Evolutionary conservation across 2,888 invertebrate species (phyloP).

Genomic region (Sarcophaga subvicina): DNA sequence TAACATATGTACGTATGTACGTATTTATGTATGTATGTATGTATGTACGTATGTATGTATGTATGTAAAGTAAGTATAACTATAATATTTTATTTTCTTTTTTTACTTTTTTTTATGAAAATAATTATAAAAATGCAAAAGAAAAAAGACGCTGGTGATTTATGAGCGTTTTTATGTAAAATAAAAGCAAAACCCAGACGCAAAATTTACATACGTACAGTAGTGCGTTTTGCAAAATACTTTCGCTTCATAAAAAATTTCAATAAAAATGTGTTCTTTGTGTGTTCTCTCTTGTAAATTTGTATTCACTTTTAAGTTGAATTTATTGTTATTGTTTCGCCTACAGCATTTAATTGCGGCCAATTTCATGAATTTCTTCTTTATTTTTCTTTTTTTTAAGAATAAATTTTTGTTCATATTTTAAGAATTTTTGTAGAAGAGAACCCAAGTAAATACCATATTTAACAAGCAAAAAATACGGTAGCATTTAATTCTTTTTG

Average conservation of each 20-base stretch:
- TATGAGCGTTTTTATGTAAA: not conserved
- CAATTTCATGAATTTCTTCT: not conserved
- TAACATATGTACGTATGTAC: too few relatives aligned
- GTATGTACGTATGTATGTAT: too few relatives aligned
- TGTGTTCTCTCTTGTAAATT: not conserved
- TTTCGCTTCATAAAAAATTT: constrained; percentile 11
- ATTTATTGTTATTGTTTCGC: not conserved
- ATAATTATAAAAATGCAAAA: constrained; percentile 24
- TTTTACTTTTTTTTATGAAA: constrained; percentile 14
- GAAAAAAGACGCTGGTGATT: constrained; percentile 13
- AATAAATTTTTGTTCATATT: too few relatives aligned
- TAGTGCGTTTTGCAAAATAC: constrained; percentile 11
- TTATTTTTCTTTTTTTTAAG: too few relatives aligned
- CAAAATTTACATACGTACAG: not conserved
- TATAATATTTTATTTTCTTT: not conserved
- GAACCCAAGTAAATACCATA: too few relatives aligned
- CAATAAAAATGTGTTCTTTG: constrained; percentile 10
- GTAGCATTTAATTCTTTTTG: not conserved
- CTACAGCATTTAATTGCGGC: not conserved
- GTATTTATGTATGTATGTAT: too few relatives aligned
- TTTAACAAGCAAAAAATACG: too few relatives aligned
- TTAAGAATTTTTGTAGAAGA: too few relatives aligned
- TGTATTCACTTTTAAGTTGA: too few relatives aligned
- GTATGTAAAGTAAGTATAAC: too few relatives aligned
- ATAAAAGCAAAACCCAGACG: not conserved